Base-by-base conservation (phyloP, 2,888 invertebrate genomes). In the Plagodis pulveraria region DNA sequence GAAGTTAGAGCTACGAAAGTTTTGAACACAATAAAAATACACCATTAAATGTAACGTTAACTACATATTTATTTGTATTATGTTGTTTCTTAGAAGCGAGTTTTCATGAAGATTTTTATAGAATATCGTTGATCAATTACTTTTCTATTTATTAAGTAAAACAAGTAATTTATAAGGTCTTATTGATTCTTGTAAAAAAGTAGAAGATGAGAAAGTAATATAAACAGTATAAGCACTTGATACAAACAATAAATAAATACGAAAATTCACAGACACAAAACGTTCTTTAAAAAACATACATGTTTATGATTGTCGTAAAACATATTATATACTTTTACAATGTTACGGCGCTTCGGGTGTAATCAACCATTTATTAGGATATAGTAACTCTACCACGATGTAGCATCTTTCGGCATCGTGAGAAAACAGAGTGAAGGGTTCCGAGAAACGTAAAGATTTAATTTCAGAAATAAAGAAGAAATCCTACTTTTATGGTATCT, bases 381-480 rank as follows among this genome's bases (percentile, higher is more conserved):
- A 54, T 81, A 83, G 84, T 84, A 83, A 86, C 84, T 88, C 84
- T 86, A 87, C 65, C 58, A 61, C 60, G 50, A 59, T 58, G 45
- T 56, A 62, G 52, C 58, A 52, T 64, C 64, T 22, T 22, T 22
- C 22, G 22, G 22, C 34, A 64, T 68, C 89, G 89, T 90, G 90
- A 89, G 91, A 91, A 89, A 85, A 81, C 69, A 73, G 67, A 69
- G 71, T 71, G 71, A 70, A 65, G 62, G 73, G 71, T 91, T 91
- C 91, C 78, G 63, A 84, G 91, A 91, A 91, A 74, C 80, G 77
- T 81, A 79, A 74, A 83, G 83, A 84, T 87, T 88, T 86, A 87
- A 88, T 86, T 87, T 83, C 79, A 75, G 74, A 86, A 88, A 89
- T 89, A 87, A 87, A 88, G 84, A 84, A 83, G 82, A 83, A 88